Conservation (phyloP, 1,140 invertebrate genomes). For the Aphis gossypii region DNA sequence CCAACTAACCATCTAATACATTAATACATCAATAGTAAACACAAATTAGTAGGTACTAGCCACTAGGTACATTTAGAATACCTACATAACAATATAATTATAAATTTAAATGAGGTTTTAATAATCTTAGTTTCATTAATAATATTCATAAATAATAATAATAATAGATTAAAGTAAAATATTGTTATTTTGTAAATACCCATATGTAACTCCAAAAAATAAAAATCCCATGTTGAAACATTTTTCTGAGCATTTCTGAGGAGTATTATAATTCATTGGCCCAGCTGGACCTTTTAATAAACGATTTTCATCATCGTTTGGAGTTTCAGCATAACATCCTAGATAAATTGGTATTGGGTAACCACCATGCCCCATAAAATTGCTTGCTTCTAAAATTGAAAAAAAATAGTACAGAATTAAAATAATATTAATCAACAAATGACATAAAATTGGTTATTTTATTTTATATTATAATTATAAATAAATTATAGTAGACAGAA, state of each 20-base stretch:
- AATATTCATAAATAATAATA: neutral
- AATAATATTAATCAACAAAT: neutral
- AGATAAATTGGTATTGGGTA: slow-evolving; percentile 48
- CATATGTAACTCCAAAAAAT: slow-evolving; percentile 56
- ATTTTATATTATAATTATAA: neutral
- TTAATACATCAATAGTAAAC: neutral
- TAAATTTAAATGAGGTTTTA: neutral
- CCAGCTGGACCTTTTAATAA: slow-evolving; percentile 34
- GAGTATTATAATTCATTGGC: slow-evolving; percentile 35
- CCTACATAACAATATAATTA: neutral
- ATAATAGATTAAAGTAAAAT: neutral
- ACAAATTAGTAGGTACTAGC: neutral
- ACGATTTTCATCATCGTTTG: slow-evolving; percentile 36
- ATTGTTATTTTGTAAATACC: slow-evolving; percentile 61
- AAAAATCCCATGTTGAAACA: slow-evolving; percentile 59
- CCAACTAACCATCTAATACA: neutral
- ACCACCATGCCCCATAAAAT: slow-evolving; percentile 5
- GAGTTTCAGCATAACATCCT: slow-evolving; percentile 39
- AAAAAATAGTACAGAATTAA: neutral
- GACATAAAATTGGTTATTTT: neutral
- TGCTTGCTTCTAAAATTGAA: neutral
- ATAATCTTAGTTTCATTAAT: neutral
- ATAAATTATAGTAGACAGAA: neutral
- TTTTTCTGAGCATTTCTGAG: slow-evolving; percentile 59
- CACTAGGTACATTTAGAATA: neutral